Evolutionary conservation across 53 echinoderm and acorn worm species (phyloP), one percentile per base, ranked within the genome.

Genomic region (Echinometra lucunter): DNA sequence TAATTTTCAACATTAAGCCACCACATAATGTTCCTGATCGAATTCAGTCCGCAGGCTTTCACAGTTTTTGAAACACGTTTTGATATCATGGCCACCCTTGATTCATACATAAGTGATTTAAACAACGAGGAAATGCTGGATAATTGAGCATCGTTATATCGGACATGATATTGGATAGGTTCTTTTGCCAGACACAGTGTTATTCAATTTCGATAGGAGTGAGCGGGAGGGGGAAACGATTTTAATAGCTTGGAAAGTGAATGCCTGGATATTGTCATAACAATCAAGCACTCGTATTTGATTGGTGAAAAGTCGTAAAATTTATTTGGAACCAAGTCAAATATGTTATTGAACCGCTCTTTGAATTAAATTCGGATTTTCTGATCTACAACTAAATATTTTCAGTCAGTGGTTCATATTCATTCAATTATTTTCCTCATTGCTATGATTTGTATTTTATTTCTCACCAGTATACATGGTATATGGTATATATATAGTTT

Each of bases 201-300:
- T 88, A 88, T 88, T 88, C 32, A 88, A 88, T 88, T 88, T 78
- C 78, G 78, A 78, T 78, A 78, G 78, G 78, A 78, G 78, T 78
- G 21, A 78, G 42, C 78, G 78, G 78, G 78, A 78, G 78, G 78
- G 69, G 78, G 78, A 78, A 78, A 78, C 78, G 40, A 42, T 42
- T 78, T 78, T 78, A 78, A 78, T 42, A 78, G 78, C 78, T 78
- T 78, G 42, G 78, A 78, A 78, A 78, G 78, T 78, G 42, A 78
- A 38, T 21, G 78, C 35, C 19, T 78, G 37, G 78, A 78, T 78
- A 78, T 78, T 78, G 78, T 78, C 78, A 78, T 78, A 78, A 78
- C 78, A 78, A 78, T 78, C 78, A 78, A 78, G 78, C 78, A 78
- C 42, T 78, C 18, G 16, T 40, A 30, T 78, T 78, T 78, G 78